Base-by-base conservation (phyloP, 1,140 invertebrate species). In the Glomeris maerens region DNA sequence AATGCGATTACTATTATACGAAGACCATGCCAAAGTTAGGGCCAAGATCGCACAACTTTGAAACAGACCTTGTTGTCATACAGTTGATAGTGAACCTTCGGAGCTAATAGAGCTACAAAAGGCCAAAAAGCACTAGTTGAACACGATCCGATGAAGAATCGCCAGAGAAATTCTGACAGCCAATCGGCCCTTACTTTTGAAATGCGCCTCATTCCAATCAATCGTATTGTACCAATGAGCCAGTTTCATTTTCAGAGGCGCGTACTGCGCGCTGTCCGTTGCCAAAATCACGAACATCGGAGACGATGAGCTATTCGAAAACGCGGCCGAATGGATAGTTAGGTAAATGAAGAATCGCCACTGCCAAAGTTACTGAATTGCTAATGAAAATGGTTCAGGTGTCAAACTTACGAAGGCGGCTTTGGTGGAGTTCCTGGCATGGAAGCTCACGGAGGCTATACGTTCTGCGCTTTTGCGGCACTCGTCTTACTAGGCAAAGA, bases 381-480 rank as follows among this genome's bases (percentile, higher is more conserved):
- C 23, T 7, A 14, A 21, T 13, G 28, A 28, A 5, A n/a, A 41
- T 13, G 44, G 49, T 50, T 29, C 52, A 80, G 80, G 53, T 97
- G 92, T 73, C 92, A 97, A 66, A 96, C 92, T 0, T 98, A 96
- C 72, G 95, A 98, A 73, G 95, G 95, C 45, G 95, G 95, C 0
- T 98, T 98, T 75, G 84, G 82, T 45, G 93, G 91, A 0, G 80
- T 75, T 61, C 94, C 93, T 20, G 89, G 86, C 13, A 80, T 91
- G 75, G 95, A 98, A 71, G 95, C 95, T 21, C 95, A 99, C 72
- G 95, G 95, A 3, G 95, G 95, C 21, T 98, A 98, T 69, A 82
- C 93, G 4, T 98, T 93, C 70, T 99, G 95, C 78, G 93, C 84
- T 7, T 72, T 98, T 31, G 90, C 94, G 41, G 76, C 85, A 2